Conservation (phyloP, 2,113 vertebrate species). For the Megatriorchis doriae region DNA sequence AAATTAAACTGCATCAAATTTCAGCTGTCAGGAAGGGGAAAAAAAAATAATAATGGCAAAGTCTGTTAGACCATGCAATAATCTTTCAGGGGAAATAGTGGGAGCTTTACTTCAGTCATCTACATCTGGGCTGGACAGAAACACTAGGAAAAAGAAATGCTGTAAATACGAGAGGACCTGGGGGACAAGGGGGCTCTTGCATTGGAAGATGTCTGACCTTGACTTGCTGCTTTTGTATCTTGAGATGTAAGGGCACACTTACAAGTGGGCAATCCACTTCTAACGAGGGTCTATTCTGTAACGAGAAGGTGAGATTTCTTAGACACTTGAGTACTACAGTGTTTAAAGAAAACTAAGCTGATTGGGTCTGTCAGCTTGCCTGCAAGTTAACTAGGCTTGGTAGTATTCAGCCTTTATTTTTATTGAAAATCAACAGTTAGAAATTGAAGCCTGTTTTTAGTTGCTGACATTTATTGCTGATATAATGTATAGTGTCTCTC, state of each 20-base stretch:
- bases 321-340: no score
- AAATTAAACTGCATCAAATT: neutral
- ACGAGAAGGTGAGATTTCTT: neutral
- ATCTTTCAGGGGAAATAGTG: neutral
- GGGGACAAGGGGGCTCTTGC: neutral
- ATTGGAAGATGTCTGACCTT: neutral
- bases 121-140: neutral
- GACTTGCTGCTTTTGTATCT: neutral
- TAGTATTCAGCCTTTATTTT: neutral
- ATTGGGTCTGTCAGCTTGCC: neutral
- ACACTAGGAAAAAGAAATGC: neutral
- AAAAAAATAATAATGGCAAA: neutral
- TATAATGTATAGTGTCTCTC: neutral
- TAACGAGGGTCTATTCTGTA: neutral
- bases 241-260: neutral
- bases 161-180: neutral
- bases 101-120: neutral
- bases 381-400: neutral
- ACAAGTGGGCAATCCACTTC: neutral
- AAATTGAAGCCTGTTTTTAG: neutral
- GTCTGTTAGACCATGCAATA: neutral
- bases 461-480: constrained; percentile 19
- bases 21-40: neutral
- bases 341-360: neutral
- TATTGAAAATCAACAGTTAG: neutral